Evolutionary conservation across 1,140 invertebrate species (phyloP).

Genomic region (Brachionus rotundiformis): DNA sequence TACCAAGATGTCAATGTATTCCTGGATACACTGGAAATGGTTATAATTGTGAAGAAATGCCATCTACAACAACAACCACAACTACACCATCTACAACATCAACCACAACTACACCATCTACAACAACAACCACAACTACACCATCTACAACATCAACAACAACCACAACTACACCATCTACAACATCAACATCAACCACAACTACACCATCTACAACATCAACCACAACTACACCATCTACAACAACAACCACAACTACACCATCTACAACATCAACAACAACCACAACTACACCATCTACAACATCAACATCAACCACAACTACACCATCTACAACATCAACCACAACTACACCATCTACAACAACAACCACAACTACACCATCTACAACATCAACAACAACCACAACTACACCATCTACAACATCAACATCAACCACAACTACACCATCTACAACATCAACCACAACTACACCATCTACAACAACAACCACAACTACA

Average conservation of each 20-base stretch:
- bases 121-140: neutral
- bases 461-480: neutral
- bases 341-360: neutral
- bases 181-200: neutral
- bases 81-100: neutral
- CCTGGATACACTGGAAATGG: constrained; percentile 7
- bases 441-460: neutral
- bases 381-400: neutral
- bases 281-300: neutral
- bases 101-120: neutral
- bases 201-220: neutral
- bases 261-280: neutral
- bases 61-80: neutral
- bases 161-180: neutral
- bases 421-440: neutral
- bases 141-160: neutral
- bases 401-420: neutral
- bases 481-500: neutral
- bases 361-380: neutral
- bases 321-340: neutral
- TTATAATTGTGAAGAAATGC: neutral
- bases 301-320: neutral
- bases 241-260: neutral
- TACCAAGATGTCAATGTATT: constrained; percentile 12
- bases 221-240: neutral